phyloP scores from a whole-genome alignment of 2,888 invertebrate genomes.

The Drosophila setosimentum region DNA sequence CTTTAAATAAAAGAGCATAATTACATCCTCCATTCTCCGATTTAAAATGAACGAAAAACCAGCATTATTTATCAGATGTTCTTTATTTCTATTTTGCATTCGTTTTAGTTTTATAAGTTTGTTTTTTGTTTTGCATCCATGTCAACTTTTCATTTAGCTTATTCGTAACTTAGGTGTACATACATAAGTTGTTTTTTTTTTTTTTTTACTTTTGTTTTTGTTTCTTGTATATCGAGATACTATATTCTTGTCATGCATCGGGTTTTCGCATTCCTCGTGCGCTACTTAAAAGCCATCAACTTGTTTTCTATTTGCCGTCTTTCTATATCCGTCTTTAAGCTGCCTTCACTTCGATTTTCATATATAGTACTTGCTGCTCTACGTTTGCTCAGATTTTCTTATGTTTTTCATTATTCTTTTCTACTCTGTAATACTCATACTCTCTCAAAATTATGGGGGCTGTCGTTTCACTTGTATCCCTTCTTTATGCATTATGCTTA shows the following conservation, averaged over 20 bases:
- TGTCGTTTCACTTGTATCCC: conserved; percentile 21
- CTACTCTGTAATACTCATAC: conserved; percentile 42
- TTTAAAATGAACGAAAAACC: background rate
- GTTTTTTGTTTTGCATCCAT: conserved; percentile 46
- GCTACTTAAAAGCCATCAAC: conserved; percentile 63
- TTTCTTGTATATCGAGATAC: conserved; percentile 52
- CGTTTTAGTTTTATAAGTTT: conserved; percentile 67
- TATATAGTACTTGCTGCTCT: conserved; percentile 22
- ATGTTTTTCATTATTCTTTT: conserved; percentile 4
- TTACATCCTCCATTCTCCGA: background rate
- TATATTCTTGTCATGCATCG: conserved; percentile 28
- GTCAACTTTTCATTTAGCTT: conserved; percentile 73
- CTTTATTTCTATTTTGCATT: conserved; percentile 72
- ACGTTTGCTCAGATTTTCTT: conserved; percentile 13
- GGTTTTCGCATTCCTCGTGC: conserved; percentile 19
- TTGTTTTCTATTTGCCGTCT: conserved; percentile 20
- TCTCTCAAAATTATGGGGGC: conserved; percentile 72
- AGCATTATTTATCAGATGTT: conserved; percentile 52
- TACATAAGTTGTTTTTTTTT: conserved; percentile 66
- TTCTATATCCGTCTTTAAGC: conserved; percentile 6
- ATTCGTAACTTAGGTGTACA: conserved; percentile 69
- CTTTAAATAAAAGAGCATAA: background rate
- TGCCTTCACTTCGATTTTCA: conserved; percentile 7
- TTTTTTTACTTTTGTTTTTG: conserved; percentile 25
- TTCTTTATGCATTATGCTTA: conserved; percentile 62